Evolutionary conservation across 2,113 vertebrate species (phyloP).

Genomic region (Tyto alba): DNA sequence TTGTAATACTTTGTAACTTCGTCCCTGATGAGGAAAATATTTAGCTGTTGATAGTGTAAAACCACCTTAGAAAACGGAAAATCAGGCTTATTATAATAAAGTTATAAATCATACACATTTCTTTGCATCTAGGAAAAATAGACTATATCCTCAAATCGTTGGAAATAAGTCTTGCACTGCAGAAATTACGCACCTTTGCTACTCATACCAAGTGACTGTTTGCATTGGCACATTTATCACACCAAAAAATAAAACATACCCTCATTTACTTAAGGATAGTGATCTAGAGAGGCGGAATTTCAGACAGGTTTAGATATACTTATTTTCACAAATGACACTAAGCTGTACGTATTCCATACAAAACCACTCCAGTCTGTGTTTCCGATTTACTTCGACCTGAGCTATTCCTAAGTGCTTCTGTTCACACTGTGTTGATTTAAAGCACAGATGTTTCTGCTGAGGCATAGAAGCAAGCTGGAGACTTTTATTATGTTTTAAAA

Average conservation of each 20-base stretch:
- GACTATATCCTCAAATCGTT: neutral
- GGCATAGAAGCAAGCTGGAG: neutral
- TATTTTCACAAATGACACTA: neutral
- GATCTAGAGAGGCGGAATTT: neutral
- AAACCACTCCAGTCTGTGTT: neutral
- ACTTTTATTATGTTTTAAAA: neutral
- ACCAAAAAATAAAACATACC: neutral
- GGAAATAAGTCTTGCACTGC: neutral
- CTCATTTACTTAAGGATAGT: neutral
- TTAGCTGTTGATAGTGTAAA: neutral
- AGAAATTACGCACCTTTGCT: neutral
- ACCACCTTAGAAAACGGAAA: neutral
- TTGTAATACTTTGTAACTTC: neutral
- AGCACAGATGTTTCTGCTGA: neutral
- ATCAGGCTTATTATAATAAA: neutral
- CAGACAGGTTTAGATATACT: neutral
- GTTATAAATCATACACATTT: neutral
- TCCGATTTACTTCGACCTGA: neutral
- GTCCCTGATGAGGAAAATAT: neutral
- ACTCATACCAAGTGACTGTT: neutral
- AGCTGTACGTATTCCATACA: neutral
- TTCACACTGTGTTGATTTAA: neutral
- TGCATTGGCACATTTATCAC: neutral
- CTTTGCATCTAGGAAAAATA: neutral
- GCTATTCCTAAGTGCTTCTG: neutral